Conservation (phyloP, 2,113 vertebrate species). For the Beaufortia kweichowensis region DNA sequence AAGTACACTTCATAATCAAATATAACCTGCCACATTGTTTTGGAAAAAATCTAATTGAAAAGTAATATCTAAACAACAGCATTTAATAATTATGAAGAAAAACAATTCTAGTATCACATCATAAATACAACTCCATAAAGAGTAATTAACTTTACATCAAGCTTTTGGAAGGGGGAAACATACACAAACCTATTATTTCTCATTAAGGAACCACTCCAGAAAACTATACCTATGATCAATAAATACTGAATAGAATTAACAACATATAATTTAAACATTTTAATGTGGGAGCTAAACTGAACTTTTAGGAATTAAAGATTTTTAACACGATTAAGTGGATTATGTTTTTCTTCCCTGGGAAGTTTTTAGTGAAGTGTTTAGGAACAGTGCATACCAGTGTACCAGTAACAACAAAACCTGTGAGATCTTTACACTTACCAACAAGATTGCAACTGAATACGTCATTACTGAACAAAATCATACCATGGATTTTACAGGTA, state of each 20-base stretch:
- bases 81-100: slow-evolving; percentile 20
- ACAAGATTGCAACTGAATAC: background rate
- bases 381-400: background rate
- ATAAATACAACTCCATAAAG: slow-evolving; percentile 40
- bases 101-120: slow-evolving; percentile 29
- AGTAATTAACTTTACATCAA: slow-evolving; percentile 33
- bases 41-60: background rate
- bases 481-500: background rate
- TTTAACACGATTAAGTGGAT: background rate
- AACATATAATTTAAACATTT: slow-evolving; percentile 72
- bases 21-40: slow-evolving; percentile 18
- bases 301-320: background rate
- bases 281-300: slow-evolving; percentile 48
- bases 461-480: background rate
- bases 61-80: slow-evolving; percentile 5
- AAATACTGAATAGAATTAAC: slow-evolving; percentile 68
- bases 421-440: background rate
- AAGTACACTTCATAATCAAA: slow-evolving; percentile 6
- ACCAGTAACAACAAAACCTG: background rate
- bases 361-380: background rate
- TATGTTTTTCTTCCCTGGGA: background rate
- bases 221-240: slow-evolving; percentile 72
- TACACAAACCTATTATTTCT: slow-evolving; percentile 2
- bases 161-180: slow-evolving; percentile 9
- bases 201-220: slow-evolving; percentile 63